phyloP scores from a whole-genome alignment of 1,140 invertebrate species.

The Pseudachorutes palmiensis region DNA sequence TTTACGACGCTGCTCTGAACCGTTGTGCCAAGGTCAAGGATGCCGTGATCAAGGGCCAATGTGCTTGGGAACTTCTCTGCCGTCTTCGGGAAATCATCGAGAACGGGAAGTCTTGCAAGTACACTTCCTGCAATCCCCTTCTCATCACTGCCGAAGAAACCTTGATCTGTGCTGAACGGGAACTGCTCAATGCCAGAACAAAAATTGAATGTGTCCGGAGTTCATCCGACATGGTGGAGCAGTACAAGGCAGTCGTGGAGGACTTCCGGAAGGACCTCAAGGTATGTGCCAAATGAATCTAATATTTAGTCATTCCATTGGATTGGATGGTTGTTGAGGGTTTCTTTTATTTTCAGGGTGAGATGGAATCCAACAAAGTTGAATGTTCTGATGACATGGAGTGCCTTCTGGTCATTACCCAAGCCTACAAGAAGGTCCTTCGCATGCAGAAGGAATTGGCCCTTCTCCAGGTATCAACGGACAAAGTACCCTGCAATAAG shows the following conservation, averaged over 20 bases:
- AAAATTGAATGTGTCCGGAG: constrained; percentile 35
- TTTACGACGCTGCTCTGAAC: constrained; percentile 26
- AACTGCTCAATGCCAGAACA: constrained; percentile 32
- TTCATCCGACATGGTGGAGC: constrained; percentile 32
- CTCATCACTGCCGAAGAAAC: constrained; percentile 36
- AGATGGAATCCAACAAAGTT: constrained; percentile 29
- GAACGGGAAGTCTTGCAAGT: constrained; percentile 35
- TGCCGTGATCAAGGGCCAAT: constrained; percentile 32
- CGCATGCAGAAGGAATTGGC: constrained; percentile 34
- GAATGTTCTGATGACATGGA: constrained; percentile 33
- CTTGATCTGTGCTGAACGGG: constrained; percentile 32
- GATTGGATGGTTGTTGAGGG: too few species aligned
- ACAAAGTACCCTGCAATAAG: too few species aligned
- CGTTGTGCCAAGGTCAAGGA: constrained; percentile 34
- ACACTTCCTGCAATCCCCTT: constrained; percentile 37
- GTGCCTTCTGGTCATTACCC: constrained; percentile 33
- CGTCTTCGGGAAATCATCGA: constrained; percentile 36
- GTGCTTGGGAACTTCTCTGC: constrained; percentile 36
- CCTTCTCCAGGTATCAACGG: constrained; percentile 33
- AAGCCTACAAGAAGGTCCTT: constrained; percentile 37
- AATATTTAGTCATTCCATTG: too few species aligned
- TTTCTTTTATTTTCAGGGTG: constrained; percentile 28
- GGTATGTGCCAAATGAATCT: too few species aligned
- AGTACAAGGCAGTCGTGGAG: constrained; percentile 32
- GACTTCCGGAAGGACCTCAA: constrained; percentile 36